Percentiles rank a stretch among this genome's conserved stretches.
These are phyloP conservation scores for Hipparchia semele DNA, from an alignment of 2,888 invertebrate genomes.

Conservation along the genomic window DNA sequence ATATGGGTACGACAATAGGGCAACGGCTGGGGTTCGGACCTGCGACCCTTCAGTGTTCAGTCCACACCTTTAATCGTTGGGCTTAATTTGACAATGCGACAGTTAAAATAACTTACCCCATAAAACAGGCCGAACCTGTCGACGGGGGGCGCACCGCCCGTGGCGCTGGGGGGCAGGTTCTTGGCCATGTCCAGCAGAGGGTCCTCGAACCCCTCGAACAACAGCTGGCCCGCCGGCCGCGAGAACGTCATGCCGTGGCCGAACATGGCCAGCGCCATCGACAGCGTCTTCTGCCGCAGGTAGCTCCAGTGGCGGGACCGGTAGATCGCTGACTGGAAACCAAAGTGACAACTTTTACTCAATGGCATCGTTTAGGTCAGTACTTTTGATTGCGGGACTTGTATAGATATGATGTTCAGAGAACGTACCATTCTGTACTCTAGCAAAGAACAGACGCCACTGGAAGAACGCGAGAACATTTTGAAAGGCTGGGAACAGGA, in stretches of 20 bases:
- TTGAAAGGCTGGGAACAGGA: too few relatives aligned
- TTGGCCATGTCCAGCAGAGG: conserved; percentile 86
- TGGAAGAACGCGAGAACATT: too few relatives aligned
- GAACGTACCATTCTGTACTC: too few relatives aligned
- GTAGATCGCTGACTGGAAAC: conserved; percentile 83
- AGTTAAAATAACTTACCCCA: conserved; percentile 50
- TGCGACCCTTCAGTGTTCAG: too few relatives aligned
- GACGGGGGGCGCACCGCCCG: conserved; percentile 83
- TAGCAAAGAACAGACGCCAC: too few relatives aligned
- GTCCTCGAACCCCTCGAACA: conserved; percentile 93
- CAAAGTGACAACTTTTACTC: conserved; percentile 31
- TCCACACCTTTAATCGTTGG: too few relatives aligned
- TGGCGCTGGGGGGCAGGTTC: conserved; percentile 81
- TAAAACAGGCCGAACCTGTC: conserved; percentile 96
- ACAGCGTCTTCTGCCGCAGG: conserved; percentile 83
- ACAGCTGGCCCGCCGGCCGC: conserved; percentile 86
- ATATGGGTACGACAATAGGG: too few relatives aligned
- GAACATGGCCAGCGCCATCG: conserved; percentile 82
- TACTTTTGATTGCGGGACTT: too few relatives aligned
- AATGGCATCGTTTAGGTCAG: not conserved
- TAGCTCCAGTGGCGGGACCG: conserved; percentile 83
- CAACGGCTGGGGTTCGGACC: too few relatives aligned
- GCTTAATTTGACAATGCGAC: too few relatives aligned
- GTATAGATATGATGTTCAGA: too few relatives aligned
- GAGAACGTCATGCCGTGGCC: conserved; percentile 83